Evolutionary conservation across 1,140 invertebrate species (phyloP).

Genomic region (Polyergus mexicanus): DNA sequence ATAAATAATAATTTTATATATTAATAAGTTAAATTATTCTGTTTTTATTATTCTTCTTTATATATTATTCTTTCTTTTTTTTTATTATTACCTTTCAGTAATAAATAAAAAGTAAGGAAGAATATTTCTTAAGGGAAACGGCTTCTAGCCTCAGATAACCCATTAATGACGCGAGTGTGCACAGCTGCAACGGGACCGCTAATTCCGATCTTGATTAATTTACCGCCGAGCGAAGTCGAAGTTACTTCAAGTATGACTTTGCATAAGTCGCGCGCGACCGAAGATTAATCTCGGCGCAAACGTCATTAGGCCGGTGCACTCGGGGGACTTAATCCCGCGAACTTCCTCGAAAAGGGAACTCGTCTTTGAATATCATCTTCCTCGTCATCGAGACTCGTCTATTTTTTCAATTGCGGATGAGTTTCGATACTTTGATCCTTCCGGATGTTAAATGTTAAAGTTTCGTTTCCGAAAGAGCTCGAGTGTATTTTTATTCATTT

Average conservation of each 20-base stretch:
- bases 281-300: constrained; percentile 57
- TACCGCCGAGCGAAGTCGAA: constrained; percentile 34
- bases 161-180: constrained; percentile 37
- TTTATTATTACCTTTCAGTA: not conserved
- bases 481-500: not conserved
- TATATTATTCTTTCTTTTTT: not conserved
- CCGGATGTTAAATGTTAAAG: not conserved
- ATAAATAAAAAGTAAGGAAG: too few relatives aligned
- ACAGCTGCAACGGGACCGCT: constrained; percentile 27
- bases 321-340: not conserved
- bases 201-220: constrained; percentile 60
- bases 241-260: constrained; percentile 59
- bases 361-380: constrained; percentile 3
- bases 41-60: too few relatives aligned
- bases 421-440: not conserved
- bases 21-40: not conserved
- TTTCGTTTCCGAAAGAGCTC: not conserved
- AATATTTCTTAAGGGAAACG: not conserved
- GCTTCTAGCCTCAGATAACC: not conserved
- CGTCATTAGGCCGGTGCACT: constrained; percentile 42
- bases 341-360: not conserved
- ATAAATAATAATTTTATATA: too few relatives aligned
- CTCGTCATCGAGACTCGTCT: not conserved
- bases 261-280: constrained; percentile 54
- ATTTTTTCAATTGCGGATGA: constrained; percentile 12